Evolutionary conservation across 2,797 vertebrate genomes (phyloP), one percentile per base, ranked within the genome.

Genomic region (Leucoraja ocellata): DNA sequence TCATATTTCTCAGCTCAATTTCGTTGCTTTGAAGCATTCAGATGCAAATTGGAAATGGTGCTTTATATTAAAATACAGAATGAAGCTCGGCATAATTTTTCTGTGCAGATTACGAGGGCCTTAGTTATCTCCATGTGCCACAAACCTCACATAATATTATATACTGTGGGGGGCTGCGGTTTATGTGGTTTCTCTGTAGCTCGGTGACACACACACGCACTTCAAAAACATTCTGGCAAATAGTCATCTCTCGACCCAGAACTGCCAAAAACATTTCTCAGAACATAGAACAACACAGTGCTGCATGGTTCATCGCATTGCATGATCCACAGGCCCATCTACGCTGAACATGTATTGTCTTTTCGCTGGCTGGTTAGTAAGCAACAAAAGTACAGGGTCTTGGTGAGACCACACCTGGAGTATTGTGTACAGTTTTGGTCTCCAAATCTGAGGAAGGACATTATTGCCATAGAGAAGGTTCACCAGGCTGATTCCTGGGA

Each of bases 1-100:
- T 65, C 58, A 65, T 16, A 46, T 65, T 88, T 86, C 28, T 63
- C 83, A 63, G 58, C 83, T 86, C 83, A 61, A 86, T 86, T 88
- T 32, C 84, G 14, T 21, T n/a, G 61, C 65, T 88, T 63, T 88
- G 61, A 88, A 63, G n/a, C 61, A 88, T 68, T 88, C 61, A 36
- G 14, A 88, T 65, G 61, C 65, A 16, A 88, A 88, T 21, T 18
- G 84, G 79, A 16, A 63, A 68, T 88, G 58, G 1, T n/a, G 83
- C 21, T 81, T 39, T 0, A 21, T 86, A 25, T 0, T 32, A 63
- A 14, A 86, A 14, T 68, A 68, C 10, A 16, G 65, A 16, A 68
- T 68, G 65, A 16, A 23, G 61, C 25, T 1, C 16, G 16, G 14
- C n/a, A 5, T 84, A 61, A 9, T n/a, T 13, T 61, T 14, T 84